phyloP scores from a whole-genome alignment of 2,797 vertebrate genomes.

The Synanceia verrucosa region DNA sequence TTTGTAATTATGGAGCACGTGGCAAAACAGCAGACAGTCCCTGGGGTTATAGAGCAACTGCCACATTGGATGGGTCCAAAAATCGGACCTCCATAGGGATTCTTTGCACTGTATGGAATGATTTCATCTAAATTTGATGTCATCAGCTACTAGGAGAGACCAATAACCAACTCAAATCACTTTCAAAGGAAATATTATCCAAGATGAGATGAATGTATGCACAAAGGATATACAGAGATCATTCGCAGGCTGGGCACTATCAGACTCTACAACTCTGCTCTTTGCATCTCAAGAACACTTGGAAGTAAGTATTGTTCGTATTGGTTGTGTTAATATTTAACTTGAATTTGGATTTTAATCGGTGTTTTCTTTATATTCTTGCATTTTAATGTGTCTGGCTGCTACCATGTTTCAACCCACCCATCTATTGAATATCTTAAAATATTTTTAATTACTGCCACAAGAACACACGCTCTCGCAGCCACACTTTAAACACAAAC shows the following conservation, averaged over 20 bases:
- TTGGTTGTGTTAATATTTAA: neutral
- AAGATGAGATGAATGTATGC: too few species aligned
- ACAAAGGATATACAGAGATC: too few species aligned
- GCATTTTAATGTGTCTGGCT: neutral
- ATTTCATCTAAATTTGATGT: neutral
- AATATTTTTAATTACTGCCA: too few species aligned
- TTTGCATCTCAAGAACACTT: neutral
- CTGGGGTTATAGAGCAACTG: constrained; percentile 16
- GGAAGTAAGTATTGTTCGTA: too few species aligned
- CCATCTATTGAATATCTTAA: too few species aligned
- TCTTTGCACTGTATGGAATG: neutral
- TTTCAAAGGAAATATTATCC: too few species aligned
- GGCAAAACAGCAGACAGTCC: constrained; percentile 20
- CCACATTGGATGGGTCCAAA: constrained; percentile 8
- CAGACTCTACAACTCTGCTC: neutral
- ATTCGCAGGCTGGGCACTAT: neutral
- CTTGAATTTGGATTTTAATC: too few species aligned
- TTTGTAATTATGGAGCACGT: constrained; percentile 52
- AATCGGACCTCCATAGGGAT: neutral
- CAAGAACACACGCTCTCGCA: neutral
- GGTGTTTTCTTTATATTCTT: neutral
- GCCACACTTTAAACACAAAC: constrained; percentile 52
- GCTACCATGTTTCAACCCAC: neutral
- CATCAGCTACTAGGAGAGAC: constrained; percentile 4
- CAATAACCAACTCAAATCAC: too few species aligned